A percentile compares a stretch with the other conserved stretches of the same genome.
phyloP scores from a whole-genome alignment of 2,888 invertebrate genomes.

The Bursaphelenchus okinawaensis region DNA sequence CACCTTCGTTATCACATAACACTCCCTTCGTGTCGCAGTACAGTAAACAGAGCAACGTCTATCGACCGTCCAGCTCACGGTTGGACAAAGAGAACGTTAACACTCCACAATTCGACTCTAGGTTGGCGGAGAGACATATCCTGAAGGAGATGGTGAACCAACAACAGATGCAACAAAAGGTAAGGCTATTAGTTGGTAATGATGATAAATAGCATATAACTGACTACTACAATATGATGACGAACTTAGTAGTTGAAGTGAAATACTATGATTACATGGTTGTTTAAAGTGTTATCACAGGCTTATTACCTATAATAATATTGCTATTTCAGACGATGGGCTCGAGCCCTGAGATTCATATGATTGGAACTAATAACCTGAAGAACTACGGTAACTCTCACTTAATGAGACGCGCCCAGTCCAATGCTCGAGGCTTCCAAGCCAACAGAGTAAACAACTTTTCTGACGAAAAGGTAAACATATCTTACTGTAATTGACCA shows the following conservation, averaged over 20 bases:
- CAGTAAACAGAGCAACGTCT: not conserved
- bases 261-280: too few relatives aligned
- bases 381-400: not conserved
- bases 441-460: not conserved
- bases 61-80: conserved; percentile 7
- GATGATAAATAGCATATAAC: too few relatives aligned
- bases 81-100: not conserved
- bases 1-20: conserved; percentile 10
- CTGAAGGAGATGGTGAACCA: conserved; percentile 17
- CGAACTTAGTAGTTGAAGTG: too few relatives aligned
- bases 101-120: conserved; percentile 6
- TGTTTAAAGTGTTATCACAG: too few relatives aligned
- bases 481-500: too few relatives aligned
- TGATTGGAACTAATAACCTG: conserved; percentile 18
- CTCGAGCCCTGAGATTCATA: conserved; percentile 38
- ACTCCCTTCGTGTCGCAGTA: not conserved
- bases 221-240: too few relatives aligned
- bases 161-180: not conserved
- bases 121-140: conserved; percentile 19
- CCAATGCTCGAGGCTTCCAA: conserved; percentile 9
- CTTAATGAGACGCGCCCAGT: conserved; percentile 12
- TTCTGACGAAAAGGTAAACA: conserved; percentile 8
- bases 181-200: not conserved
- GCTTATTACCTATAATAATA: too few relatives aligned
- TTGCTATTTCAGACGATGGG: conserved; percentile 23